Evolutionary conservation across 2,888 invertebrate genomes (phyloP).

Genomic region (Desoria tigrina): DNA sequence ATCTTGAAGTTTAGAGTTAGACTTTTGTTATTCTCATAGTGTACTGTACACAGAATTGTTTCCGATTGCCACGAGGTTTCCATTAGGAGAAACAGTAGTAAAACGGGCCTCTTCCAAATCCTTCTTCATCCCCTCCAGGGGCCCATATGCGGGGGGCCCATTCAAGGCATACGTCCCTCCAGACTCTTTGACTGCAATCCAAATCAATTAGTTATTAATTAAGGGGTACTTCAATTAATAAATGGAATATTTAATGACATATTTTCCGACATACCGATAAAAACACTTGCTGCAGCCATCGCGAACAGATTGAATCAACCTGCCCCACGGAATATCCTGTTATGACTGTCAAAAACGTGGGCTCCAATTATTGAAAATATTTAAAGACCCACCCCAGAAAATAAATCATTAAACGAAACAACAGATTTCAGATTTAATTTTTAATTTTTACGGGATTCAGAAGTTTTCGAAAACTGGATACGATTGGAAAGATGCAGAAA

Average conservation of each 20-base stretch:
- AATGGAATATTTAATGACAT: not conserved
- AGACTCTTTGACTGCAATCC: constrained; percentile 49
- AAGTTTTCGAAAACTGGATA: constrained; percentile 13
- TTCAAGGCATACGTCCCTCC: constrained; percentile 46
- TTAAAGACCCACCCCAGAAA: not conserved
- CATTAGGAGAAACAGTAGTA: constrained; percentile 41
- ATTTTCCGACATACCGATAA: constrained; percentile 35
- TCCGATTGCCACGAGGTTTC: constrained; percentile 46
- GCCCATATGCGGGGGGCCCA: constrained; percentile 43
- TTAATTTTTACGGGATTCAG: no score
- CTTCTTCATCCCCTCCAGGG: constrained; percentile 43
- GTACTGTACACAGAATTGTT: constrained; percentile 44
- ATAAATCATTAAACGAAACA: no score
- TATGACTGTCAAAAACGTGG: constrained; percentile 5
- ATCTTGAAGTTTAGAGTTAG: no score
- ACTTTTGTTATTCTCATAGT: constrained; percentile 4
- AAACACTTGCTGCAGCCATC: constrained; percentile 40
- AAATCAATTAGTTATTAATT: no score
- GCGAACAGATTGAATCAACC: not conserved
- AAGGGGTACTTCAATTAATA: not conserved
- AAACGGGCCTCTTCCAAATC: constrained; percentile 47
- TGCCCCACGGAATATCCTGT: constrained; percentile 7
- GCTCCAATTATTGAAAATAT: no score
- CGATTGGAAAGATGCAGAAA: constrained; percentile 12
- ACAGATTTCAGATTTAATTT: no score